Evolutionary conservation across 2,797 vertebrate genomes (phyloP).

Genomic region (Borostomias antarcticus): DNA sequence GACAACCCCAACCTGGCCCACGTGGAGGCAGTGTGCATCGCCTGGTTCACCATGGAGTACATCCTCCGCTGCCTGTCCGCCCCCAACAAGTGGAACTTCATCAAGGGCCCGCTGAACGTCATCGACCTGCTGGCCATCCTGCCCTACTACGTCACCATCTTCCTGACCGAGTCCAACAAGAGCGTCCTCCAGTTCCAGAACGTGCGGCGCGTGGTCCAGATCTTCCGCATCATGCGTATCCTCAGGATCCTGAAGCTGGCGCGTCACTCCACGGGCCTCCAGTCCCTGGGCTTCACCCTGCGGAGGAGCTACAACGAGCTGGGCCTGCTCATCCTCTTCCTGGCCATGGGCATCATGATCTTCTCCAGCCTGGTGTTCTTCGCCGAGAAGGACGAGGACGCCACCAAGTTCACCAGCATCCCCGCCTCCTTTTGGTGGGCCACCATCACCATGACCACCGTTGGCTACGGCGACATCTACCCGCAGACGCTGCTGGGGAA

Average conservation of each 20-base stretch:
- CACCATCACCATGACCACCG: constrained; percentile 99
- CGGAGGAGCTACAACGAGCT: constrained; percentile 96
- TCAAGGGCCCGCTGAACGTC: constrained; percentile 96
- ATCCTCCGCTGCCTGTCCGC: constrained; percentile 94
- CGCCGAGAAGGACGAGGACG: constrained; percentile 97
- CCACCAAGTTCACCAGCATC: constrained; percentile 98
- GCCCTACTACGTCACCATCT: constrained; percentile 97
- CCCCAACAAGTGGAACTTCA: constrained; percentile 97
- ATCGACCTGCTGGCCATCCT: constrained; percentile 96
- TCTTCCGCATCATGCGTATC: constrained; percentile 98
- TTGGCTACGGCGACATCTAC: constrained; percentile 98
- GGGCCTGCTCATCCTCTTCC: constrained; percentile 93
- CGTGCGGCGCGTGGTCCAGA: constrained; percentile 95
- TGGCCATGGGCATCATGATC: constrained; percentile 99
- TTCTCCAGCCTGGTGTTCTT: constrained; percentile 99
- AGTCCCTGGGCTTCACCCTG: constrained; percentile 96
- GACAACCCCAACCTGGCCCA: constrained; percentile 96
- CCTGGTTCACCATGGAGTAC: constrained; percentile 99
- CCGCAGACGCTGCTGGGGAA: constrained; percentile 95
- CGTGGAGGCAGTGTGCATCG: constrained; percentile 96
- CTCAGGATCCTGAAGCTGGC: constrained; percentile 96
- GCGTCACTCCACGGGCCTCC: constrained; percentile 95
- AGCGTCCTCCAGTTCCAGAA: constrained; percentile 98
- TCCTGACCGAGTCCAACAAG: constrained; percentile 97
- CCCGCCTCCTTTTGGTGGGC: constrained; percentile 99